phyloP scores from a whole-genome alignment of 2,888 invertebrate genomes.

The Lasius platythorax region DNA sequence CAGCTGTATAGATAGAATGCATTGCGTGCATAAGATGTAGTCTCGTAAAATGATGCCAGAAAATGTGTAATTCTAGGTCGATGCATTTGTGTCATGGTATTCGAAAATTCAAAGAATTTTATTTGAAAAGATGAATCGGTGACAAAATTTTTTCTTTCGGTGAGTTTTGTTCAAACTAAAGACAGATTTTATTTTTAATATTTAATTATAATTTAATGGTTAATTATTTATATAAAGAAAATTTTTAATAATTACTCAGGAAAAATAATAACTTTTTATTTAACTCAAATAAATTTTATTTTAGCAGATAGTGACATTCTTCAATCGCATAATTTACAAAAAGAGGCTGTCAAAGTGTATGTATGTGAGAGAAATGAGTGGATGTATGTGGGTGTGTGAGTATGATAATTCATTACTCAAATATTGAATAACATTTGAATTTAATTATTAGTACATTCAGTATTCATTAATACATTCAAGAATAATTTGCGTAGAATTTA shows the following conservation, averaged over 20 bases:
- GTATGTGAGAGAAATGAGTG: not conserved
- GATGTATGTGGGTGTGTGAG: not conserved
- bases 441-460: too few species aligned
- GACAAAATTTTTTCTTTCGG: not conserved
- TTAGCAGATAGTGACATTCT: not conserved
- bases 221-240: not conserved
- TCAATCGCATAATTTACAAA: not conserved
- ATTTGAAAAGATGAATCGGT: not conserved
- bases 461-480: too few species aligned
- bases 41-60: not conserved
- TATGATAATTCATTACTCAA: not conserved
- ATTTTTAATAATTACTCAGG: not conserved
- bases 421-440: too few species aligned
- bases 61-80: slow-evolving; percentile 34
- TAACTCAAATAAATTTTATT: not conserved
- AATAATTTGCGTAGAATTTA: not conserved
- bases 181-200: not conserved
- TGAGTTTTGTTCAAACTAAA: not conserved
- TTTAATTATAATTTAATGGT: not conserved
- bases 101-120: not conserved
- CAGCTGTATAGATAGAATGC: not conserved
- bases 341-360: not conserved
- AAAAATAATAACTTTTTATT: not conserved
- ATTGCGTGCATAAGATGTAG: not conserved
- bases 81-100: not conserved